phyloP scores from a whole-genome alignment of 2,888 invertebrate genomes.

The Lathronympha strigana region DNA sequence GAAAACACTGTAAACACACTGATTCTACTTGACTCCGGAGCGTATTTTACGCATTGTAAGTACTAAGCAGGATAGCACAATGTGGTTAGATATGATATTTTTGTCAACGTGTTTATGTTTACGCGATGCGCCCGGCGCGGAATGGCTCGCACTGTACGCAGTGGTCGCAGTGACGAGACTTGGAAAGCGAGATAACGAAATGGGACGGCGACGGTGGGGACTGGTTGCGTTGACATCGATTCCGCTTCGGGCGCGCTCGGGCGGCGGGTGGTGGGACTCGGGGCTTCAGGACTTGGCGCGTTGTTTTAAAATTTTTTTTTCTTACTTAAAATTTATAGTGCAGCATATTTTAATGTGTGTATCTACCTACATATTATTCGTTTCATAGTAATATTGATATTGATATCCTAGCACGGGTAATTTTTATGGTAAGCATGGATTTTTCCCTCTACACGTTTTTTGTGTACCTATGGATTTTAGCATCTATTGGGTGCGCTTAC shows the following conservation, averaged over 20 bases:
- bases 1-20: conserved; percentile 47
- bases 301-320: conserved; percentile 24
- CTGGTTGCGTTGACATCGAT: conserved; percentile 77
- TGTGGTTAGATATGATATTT: conserved; percentile 13
- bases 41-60: conserved; percentile 77
- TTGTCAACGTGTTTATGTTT: conserved; percentile 50
- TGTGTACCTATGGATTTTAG: no score
- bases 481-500: no score
- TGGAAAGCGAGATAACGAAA: conserved; percentile 66
- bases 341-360: no score
- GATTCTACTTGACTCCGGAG: conserved; percentile 76
- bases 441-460: no score
- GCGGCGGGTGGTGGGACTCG: conserved; percentile 73
- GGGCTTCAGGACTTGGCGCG: conserved; percentile 36
- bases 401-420: no score
- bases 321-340: neutral
- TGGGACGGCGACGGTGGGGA: conserved; percentile 54
- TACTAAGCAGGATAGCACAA: conserved; percentile 14
- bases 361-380: no score
- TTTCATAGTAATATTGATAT: no score
- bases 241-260: conserved; percentile 68
- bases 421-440: no score
- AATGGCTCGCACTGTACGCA: conserved; percentile 12
- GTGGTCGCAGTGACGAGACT: neutral
- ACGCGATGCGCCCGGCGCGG: conserved; percentile 48